Conservation (phyloP, 1,140 invertebrate genomes). For the Anoplolepis gracilipes region DNA sequence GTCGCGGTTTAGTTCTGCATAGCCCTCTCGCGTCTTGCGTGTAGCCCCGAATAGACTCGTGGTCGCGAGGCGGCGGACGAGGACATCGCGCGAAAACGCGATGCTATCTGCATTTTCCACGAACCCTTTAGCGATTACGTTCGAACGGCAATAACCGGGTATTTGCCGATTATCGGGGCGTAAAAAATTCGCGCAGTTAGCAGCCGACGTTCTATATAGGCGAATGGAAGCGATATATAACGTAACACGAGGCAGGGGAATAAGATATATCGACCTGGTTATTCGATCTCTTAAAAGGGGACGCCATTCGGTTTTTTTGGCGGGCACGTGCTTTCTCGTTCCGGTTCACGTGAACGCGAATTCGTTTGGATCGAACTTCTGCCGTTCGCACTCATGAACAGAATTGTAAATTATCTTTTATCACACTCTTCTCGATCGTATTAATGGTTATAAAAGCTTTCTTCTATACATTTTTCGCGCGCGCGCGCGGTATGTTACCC, state of each 20-base stretch:
- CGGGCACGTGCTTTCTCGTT: conserved; percentile 80
- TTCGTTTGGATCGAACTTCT: not conserved
- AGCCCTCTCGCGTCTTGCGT: not conserved
- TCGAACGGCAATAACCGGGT: not conserved
- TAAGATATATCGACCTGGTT: conserved; percentile 44
- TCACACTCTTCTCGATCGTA: conserved; percentile 57
- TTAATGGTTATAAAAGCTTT: too few relatives aligned
- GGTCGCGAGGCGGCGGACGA: not conserved
- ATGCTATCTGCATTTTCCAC: too few relatives aligned
- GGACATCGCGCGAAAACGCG: not conserved
- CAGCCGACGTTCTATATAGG: conserved; percentile 6
- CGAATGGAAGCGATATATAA: not conserved
- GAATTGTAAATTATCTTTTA: conserved; percentile 69
- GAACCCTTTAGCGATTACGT: not conserved
- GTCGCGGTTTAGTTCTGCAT: not conserved
- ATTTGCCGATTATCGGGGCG: not conserved
- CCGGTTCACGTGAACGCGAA: conserved; percentile 13
- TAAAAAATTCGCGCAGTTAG: not conserved
- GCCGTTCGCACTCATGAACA: conserved; percentile 58
- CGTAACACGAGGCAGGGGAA: not conserved
- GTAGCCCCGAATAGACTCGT: too few relatives aligned
- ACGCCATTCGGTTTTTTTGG: conserved; percentile 81
- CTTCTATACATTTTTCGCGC: too few relatives aligned
- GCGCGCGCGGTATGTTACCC: too few relatives aligned
- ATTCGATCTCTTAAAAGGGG: conserved; percentile 70